phyloP scores from a whole-genome alignment of 2,888 invertebrate species.

The Drosophila birchii region DNA sequence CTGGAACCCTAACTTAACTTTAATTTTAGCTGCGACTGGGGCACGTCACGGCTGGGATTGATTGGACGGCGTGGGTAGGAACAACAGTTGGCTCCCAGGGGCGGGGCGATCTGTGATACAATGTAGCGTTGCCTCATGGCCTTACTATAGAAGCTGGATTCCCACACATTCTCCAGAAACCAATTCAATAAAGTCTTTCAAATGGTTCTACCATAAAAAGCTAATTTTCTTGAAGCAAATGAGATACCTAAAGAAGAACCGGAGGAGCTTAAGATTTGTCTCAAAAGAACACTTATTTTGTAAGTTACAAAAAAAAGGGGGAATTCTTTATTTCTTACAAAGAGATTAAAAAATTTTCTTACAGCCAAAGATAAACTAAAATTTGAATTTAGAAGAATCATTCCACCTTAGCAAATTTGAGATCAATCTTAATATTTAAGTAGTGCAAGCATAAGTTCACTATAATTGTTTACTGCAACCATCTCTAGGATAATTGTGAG shows the following conservation, averaged over 20 bases:
- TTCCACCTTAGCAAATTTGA: background rate
- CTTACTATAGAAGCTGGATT: constrained; percentile 12
- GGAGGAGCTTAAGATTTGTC: background rate
- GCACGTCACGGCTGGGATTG: constrained; percentile 69
- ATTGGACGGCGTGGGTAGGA: constrained; percentile 56
- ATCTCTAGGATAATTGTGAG: background rate
- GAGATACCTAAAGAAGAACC: background rate
- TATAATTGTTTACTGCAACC: background rate
- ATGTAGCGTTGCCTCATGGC: constrained; percentile 18
- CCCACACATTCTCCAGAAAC: constrained; percentile 22
- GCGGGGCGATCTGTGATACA: constrained; percentile 16
- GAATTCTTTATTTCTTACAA: background rate
- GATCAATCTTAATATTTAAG: background rate
- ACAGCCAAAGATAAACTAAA: background rate
- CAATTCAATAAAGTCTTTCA: constrained; percentile 6
- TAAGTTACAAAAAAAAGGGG: background rate
- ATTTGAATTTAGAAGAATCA: background rate
- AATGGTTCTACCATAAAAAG: constrained; percentile 22
- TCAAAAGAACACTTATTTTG: background rate
- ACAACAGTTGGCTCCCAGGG: constrained; percentile 17
- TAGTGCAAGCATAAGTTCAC: background rate
- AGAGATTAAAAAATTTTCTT: background rate
- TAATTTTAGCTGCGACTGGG: constrained; percentile 20
- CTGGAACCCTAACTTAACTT: constrained; percentile 24
- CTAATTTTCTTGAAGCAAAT: constrained; percentile 1